Percentiles rank a stretch among this genome's conserved stretches.
Conservation (phyloP, 2,113 vertebrate species). For the Axis porcinus region DNA sequence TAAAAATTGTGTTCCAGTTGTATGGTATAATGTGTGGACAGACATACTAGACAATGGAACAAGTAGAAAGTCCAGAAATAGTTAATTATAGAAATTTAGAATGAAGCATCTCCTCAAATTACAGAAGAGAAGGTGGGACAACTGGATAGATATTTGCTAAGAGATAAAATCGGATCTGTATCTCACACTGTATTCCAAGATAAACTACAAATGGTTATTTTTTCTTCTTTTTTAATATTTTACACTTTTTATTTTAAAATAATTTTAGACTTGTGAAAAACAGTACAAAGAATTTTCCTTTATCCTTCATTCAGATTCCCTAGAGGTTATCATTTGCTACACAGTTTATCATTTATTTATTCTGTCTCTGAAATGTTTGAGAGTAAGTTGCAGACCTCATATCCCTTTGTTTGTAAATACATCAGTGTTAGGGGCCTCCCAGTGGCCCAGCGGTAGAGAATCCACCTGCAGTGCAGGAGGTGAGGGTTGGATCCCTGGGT, state of each 20-base stretch:
- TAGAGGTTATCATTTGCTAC: background rate
- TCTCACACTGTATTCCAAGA: background rate
- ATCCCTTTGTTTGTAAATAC: background rate
- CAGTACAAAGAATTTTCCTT: background rate
- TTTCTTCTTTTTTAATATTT: background rate
- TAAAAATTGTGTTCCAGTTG: background rate
- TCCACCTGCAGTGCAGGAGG: background rate
- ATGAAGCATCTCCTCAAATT: background rate
- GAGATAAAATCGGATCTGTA: background rate
- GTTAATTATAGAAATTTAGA: conserved; percentile 12
- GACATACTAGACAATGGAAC: background rate
- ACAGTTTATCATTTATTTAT: background rate
- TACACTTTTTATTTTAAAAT: background rate
- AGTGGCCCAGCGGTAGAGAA: background rate
- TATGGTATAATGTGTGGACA: background rate
- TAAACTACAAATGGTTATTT: background rate
- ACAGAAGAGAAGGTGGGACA: background rate
- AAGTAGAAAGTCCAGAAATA: background rate
- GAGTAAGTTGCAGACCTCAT: background rate
- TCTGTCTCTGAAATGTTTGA: background rate
- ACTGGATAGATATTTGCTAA: background rate
- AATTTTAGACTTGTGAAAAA: background rate
- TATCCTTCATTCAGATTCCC: background rate
- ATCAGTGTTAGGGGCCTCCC: background rate
- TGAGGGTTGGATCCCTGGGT: background rate